phyloP scores from a whole-genome alignment of 2,888 invertebrate genomes.

The Agrilus cyanescens region DNA sequence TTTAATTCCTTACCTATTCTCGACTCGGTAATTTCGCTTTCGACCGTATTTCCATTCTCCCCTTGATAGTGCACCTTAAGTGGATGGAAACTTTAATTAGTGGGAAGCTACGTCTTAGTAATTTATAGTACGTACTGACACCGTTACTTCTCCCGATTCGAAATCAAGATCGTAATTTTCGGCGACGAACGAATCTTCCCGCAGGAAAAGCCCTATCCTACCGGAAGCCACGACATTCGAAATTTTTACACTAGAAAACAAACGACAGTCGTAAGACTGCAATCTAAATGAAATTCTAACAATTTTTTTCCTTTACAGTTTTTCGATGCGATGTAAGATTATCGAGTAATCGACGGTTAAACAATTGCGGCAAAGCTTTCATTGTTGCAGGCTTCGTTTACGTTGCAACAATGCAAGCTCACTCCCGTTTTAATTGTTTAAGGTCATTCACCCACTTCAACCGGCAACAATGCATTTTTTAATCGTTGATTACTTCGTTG shows the following conservation, averaged over 20 bases:
- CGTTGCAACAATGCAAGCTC: too few relatives aligned
- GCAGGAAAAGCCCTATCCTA: constrained; percentile 41
- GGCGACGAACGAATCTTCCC: constrained; percentile 44
- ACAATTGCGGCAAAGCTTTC: too few relatives aligned
- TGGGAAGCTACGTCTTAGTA: background rate
- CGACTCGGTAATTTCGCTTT: constrained; percentile 23
- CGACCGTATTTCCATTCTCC: constrained; percentile 21
- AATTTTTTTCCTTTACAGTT: too few relatives aligned
- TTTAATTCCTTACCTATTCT: constrained; percentile 21
- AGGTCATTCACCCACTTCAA: too few relatives aligned
- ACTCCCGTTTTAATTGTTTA: too few relatives aligned
- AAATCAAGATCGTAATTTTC: constrained; percentile 46
- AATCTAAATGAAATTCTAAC: too few relatives aligned
- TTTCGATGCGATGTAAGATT: too few relatives aligned
- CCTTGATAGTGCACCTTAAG: constrained; percentile 25
- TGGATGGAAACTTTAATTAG: constrained; percentile 2
- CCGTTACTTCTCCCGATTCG: constrained; percentile 40
- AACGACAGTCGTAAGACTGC: background rate
- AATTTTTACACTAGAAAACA: constrained; percentile 38
- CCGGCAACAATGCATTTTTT: too few relatives aligned
- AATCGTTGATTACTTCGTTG: too few relatives aligned
- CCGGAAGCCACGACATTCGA: constrained; percentile 44
- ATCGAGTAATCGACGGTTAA: too few relatives aligned
- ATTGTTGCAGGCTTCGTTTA: too few relatives aligned
- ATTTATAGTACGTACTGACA: constrained; percentile 35